phyloP scores from a whole-genome alignment of 2,797 vertebrate genomes.

The Acanthis flammea region DNA sequence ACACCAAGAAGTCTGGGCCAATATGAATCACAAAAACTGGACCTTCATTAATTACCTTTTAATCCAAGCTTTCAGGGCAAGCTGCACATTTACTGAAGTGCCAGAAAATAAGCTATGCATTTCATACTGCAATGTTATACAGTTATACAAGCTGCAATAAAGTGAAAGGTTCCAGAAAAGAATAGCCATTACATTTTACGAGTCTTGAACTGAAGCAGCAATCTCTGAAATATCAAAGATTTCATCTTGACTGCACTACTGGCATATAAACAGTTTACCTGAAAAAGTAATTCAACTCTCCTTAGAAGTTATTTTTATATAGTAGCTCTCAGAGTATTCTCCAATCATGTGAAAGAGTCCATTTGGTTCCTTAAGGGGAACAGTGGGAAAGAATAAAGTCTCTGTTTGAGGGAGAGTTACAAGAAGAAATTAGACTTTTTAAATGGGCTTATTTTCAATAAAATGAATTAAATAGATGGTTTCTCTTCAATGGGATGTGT shows the following conservation, averaged over 20 bases:
- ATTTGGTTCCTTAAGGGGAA: neutral
- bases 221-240: neutral
- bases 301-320: neutral
- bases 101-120: neutral
- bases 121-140: neutral
- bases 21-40: neutral
- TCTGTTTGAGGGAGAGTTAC: fast-evolving
- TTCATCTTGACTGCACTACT: neutral
- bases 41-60: neutral
- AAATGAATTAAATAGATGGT: neutral
- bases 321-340: neutral
- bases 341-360: neutral
- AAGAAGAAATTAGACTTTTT: neutral
- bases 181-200: neutral
- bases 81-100: neutral
- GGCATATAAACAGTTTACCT: neutral
- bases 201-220: neutral
- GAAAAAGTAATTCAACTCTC: neutral
- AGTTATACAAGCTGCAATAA: neutral
- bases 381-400: fast-evolving
- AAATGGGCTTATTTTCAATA: neutral
- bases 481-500: neutral
- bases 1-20: neutral
- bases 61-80: neutral
- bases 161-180: neutral